Base-by-base conservation (phyloP, 2,797 vertebrate genomes). In the Danio aesculapii region DNA sequence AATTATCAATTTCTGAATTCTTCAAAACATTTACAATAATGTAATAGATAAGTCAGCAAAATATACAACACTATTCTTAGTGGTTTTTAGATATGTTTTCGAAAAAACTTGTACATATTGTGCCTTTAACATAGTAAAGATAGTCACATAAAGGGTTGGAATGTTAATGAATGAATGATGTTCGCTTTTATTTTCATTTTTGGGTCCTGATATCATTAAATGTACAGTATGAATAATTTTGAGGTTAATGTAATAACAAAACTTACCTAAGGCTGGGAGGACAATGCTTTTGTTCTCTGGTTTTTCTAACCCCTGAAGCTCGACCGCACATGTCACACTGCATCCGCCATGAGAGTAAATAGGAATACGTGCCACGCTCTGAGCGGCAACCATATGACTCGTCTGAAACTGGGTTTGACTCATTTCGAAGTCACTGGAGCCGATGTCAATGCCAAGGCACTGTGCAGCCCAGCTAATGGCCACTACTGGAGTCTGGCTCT, bases 261-360 rank as follows among this genome's bases (percentile, higher is more conserved):
- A 84, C 88, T 0, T 89, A 94, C 93, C 89, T 47, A 77, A 68
- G 46, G 49, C 58, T 7, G 87, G 89, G 71, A 94, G 86, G 75
- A 64, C 69, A 59, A 90, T 86, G 63, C 86, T 86, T 78, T 84
- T 89, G 53, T 68, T 62, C 74, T 89, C 89, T 19, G 89, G 83
- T 75, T 52, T 78, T 75, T 90, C 63, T 75, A 91, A 82, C 61
- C 87, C 88, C 0, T 44, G 81, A 64, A 93, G 91, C 58, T 90
- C 80, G 81, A 92, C 89, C 69, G 21, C 79, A 81, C 93, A 94
- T 74, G 83, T 91, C 79, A 94, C 55, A 52, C 74, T 89, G 87
- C 91, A 92, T 83, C 93, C 91, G 0, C 86, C 87, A 81, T 89
- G 90, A 70, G 83, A 77, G 55, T 73, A 53, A 75, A 92, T 82